These are phyloP conservation scores for Acrobasis consociella DNA, from an alignment of 2,888 invertebrate species.

Conservation along the genomic window DNA sequence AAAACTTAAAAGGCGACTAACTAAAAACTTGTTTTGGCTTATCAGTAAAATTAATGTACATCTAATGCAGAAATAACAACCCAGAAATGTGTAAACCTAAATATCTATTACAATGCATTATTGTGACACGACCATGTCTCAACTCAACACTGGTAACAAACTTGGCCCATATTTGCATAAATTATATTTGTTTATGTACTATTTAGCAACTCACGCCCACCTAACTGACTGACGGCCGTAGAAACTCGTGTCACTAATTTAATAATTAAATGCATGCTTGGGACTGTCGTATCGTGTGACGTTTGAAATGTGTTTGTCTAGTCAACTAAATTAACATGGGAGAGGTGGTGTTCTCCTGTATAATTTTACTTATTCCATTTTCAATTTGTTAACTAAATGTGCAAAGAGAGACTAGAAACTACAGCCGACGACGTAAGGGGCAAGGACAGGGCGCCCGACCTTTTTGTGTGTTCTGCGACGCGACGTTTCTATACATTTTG, in stretches of 20 bases:
- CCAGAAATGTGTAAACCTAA: slow-evolving; percentile 3
- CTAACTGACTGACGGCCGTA: slow-evolving; percentile 24
- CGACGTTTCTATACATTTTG: too few relatives aligned
- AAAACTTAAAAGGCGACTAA: too few relatives aligned
- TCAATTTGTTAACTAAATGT: background rate
- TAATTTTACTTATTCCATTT: background rate
- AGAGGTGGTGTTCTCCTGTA: slow-evolving; percentile 4
- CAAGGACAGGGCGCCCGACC: too few relatives aligned
- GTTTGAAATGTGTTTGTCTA: slow-evolving; percentile 38
- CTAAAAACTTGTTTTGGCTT: too few relatives aligned
- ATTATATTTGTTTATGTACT: slow-evolving; percentile 30
- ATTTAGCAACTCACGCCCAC: slow-evolving; percentile 33
- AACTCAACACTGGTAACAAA: slow-evolving; percentile 24
- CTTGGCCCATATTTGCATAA: slow-evolving; percentile 32
- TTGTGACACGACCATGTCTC: slow-evolving; percentile 29
- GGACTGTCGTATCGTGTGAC: slow-evolving; percentile 43
- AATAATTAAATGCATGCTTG: slow-evolving; percentile 51
- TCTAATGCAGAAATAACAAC: background rate
- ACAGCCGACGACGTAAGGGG: too few relatives aligned
- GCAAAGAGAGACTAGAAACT: too few relatives aligned
- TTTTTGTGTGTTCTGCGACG: too few relatives aligned
- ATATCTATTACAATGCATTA: slow-evolving; percentile 29
- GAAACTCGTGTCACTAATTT: slow-evolving; percentile 42
- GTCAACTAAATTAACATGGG: slow-evolving; percentile 12
- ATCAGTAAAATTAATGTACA: too few relatives aligned